Conservation (phyloP, 1,140 invertebrate genomes). For the Ceratina calcarata region DNA sequence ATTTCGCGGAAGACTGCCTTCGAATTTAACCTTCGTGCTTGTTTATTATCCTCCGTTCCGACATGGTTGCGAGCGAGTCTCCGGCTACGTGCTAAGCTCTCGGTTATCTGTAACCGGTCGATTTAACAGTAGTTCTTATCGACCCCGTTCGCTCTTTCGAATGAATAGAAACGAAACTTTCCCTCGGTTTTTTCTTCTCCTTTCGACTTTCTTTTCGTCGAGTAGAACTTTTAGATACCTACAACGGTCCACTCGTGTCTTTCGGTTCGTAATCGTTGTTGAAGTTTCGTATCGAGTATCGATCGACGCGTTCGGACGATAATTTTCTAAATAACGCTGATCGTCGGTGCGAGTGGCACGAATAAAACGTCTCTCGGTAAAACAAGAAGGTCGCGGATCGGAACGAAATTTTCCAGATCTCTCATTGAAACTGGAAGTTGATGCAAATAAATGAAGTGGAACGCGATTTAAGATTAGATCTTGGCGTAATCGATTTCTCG, state of each 20-base stretch:
- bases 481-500: background rate
- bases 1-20: conserved; percentile 61
- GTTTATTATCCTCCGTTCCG: conserved; percentile 55
- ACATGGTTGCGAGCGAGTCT: conserved; percentile 36
- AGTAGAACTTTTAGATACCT: background rate
- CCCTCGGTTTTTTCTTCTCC: background rate
- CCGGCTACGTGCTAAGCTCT: conserved; percentile 43
- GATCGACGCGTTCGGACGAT: conserved; percentile 1
- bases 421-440: too few species aligned
- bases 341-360: background rate
- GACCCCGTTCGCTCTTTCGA: conserved; percentile 18
- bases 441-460: too few species aligned
- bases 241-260: background rate
- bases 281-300: conserved; percentile 31
- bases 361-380: background rate
- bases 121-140: conserved; percentile 43
- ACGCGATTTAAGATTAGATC: background rate
- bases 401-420: background rate
- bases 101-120: conserved; percentile 40
- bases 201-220: background rate
- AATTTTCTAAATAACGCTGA: conserved; percentile 13
- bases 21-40: conserved; percentile 58
- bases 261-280: conserved; percentile 18
- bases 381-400: background rate
- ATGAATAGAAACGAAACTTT: conserved; percentile 27